Conservation (phyloP, 2,888 invertebrate genomes). For the Drosophila vallismaia region DNA sequence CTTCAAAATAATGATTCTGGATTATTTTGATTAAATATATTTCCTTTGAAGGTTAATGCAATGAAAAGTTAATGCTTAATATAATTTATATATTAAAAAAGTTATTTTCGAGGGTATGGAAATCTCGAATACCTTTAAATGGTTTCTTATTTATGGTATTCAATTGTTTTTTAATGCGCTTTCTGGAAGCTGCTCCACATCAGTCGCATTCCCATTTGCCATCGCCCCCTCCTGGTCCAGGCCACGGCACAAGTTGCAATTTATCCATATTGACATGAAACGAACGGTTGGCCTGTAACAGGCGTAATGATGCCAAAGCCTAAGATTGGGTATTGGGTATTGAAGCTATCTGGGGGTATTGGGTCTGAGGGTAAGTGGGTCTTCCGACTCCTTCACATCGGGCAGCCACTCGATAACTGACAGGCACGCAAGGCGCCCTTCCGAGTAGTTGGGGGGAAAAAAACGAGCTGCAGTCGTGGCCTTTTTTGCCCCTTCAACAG, state of each 20-base stretch:
- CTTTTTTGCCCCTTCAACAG: conserved; percentile 4
- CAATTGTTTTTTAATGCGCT: conserved; percentile 57
- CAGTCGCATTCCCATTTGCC: conserved; percentile 25
- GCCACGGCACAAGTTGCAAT: conserved; percentile 45
- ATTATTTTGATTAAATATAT: no score
- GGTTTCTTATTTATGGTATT: no score
- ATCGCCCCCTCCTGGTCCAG: conserved; percentile 13
- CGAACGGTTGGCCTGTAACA: conserved; percentile 60
- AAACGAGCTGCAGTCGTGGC: conserved; percentile 10
- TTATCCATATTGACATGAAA: conserved; percentile 78
- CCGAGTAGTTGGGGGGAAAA: conserved; percentile 5
- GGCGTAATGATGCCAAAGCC: conserved; percentile 31
- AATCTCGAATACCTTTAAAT: conserved; percentile 18
- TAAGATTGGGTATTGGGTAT: conserved; percentile 5
- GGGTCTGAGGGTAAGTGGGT: conserved; percentile 50
- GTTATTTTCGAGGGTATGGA: conserved; percentile 28
- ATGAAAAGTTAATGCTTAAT: not conserved
- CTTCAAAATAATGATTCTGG: no score
- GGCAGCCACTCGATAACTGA: conserved; percentile 69
- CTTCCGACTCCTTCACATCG: conserved; percentile 58
- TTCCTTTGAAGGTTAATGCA: no score
- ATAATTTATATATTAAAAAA: not conserved
- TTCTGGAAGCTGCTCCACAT: conserved; percentile 69
- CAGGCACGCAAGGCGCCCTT: conserved; percentile 78
- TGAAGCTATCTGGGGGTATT: conserved; percentile 20